These are phyloP conservation scores for Microtus obscurus DNA, from an alignment of 2,797 vertebrate species.

Conservation along the genomic window DNA sequence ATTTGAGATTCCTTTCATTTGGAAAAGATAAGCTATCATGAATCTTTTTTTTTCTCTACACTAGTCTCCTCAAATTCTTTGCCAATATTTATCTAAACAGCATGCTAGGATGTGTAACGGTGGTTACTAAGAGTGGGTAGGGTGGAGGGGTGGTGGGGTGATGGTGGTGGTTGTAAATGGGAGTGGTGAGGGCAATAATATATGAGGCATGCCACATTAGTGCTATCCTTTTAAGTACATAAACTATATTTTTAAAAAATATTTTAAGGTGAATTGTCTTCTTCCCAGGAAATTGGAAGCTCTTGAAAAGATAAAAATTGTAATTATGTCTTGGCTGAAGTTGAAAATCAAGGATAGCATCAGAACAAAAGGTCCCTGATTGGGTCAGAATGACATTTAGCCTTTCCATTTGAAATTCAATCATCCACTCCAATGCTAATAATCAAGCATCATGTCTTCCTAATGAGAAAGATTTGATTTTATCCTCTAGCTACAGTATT, in stretches of 20 bases:
- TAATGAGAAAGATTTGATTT: background rate
- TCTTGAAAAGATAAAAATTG: slow-evolving; percentile 12
- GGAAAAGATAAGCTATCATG: background rate
- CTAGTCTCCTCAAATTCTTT: background rate
- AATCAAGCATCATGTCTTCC: background rate
- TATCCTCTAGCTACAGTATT: background rate
- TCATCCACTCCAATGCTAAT: background rate
- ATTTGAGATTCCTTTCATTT: background rate
- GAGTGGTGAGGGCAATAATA: background rate
- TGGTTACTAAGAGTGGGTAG: background rate
- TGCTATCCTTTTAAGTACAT: background rate
- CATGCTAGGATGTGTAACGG: background rate
- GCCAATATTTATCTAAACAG: background rate
- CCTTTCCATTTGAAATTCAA: slow-evolving; percentile 20
- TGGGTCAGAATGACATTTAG: slow-evolving; percentile 8
- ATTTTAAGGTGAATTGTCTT: background rate
- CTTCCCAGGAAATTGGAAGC: background rate
- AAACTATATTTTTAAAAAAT: background rate
- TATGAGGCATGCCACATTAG: background rate
- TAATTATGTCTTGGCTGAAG: background rate
- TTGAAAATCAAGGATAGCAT: slow-evolving; percentile 31
- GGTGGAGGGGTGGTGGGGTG: too few species aligned
- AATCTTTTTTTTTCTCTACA: background rate
- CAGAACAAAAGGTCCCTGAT: slow-evolving; percentile 27
- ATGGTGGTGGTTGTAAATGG: background rate